Conservation (phyloP, 2,113 vertebrate species). For the Centropristis striata region DNA sequence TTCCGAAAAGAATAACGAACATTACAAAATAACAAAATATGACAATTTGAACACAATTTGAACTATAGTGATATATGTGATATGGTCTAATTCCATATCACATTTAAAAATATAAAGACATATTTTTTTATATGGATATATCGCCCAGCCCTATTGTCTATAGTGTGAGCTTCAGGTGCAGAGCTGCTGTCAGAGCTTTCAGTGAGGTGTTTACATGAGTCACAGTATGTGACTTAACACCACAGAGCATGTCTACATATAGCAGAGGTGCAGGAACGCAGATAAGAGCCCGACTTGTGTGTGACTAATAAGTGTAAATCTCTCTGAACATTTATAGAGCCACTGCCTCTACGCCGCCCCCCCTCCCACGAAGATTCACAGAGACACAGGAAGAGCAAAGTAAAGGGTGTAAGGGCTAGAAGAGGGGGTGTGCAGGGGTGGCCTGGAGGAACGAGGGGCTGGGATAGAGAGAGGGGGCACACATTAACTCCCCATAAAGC, state of each 20-base stretch:
- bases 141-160: too few relatives aligned
- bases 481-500: constrained; percentile 80
- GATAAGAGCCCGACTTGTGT: constrained; percentile 42
- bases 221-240: constrained; percentile 17
- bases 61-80: too few relatives aligned
- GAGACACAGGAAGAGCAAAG: constrained; percentile 60
- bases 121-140: too few relatives aligned
- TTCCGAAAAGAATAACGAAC: too few relatives aligned
- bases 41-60: too few relatives aligned
- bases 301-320: constrained; percentile 63
- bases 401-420: constrained; percentile 10
- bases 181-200: constrained; percentile 18
- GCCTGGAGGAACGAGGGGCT: constrained; percentile 56
- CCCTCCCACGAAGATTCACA: constrained; percentile 33
- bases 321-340: constrained; percentile 70
- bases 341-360: background rate
- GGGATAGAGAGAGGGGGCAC: constrained; percentile 61
- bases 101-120: too few relatives aligned
- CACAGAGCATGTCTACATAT: background rate
- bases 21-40: too few relatives aligned
- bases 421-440: constrained; percentile 32
- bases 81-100: too few relatives aligned
- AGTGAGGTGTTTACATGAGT: constrained; percentile 16
- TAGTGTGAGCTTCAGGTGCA: constrained; percentile 10
- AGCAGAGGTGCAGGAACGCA: constrained; percentile 27